Base-by-base conservation (phyloP, 2,888 invertebrate species). In the Temnothorax rugatulus region DNA sequence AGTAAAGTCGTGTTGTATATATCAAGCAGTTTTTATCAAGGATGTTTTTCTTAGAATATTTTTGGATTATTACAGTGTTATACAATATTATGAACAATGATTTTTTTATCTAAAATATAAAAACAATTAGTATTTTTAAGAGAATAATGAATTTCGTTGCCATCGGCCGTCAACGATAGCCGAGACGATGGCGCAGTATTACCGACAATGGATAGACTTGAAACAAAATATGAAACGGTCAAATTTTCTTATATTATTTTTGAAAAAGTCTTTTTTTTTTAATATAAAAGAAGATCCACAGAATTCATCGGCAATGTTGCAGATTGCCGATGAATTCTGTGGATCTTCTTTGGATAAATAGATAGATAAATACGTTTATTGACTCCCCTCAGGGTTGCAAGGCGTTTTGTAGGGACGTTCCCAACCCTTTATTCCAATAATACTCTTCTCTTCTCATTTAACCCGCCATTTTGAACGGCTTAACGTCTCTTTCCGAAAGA, bases 91-190 rank as follows among this genome's bases (percentile, higher is more conserved):
- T 5, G 1, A 41, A 68, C 5, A 54, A 68, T 29, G 8, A 25
- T 41, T 25, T 9, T 9, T 41, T 13, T 54, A 0, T 5, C 7
- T 29, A 41, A 41, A 5, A 47, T 41, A 3, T 25, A n/a, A 15
- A 13, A 54, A 44, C 34, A 68, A n/a, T 11, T 38, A n/a, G n/a
- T 77, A 29, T 44, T 69, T 54, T 44, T 69, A 15, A 44, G 15
- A 34, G 15, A 68, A 77, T 15, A 44, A 69, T 1, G 9, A 29
- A 44, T 57, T 57, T 34, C 3, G 15, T 77, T 77, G 77, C 61
- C 68, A 88, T 89, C 87, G 82, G 85, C 89, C n/a, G 83, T 84
- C 75, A 87, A 88, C 75, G 83, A 84, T 63, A 61, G 25, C 63
- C 8, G 64, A 77, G 18, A 88, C 79, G 83, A 81, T 63, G 54